A percentile compares a stretch with the other conserved stretches of the same genome.
Evolutionary conservation across 2,888 invertebrate genomes (phyloP).

Genomic region (Laothoe populi): DNA sequence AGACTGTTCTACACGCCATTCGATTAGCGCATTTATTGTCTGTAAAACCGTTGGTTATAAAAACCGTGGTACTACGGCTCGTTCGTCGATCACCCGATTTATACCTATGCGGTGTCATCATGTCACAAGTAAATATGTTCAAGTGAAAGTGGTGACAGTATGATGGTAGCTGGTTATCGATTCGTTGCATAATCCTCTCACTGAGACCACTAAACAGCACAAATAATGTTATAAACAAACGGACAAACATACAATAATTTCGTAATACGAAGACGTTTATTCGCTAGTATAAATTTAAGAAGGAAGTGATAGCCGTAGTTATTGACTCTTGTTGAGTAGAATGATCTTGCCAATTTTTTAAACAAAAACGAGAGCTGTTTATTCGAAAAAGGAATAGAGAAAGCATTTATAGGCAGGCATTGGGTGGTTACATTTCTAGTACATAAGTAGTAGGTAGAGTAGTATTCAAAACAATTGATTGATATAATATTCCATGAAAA

Average conservation of each 20-base stretch:
- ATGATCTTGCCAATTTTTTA: no score
- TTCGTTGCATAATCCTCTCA: constrained; percentile 1
- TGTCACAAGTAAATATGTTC: constrained; percentile 4
- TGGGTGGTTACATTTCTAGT: no score
- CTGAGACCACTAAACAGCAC: constrained; percentile 9
- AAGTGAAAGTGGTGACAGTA: constrained; percentile 22
- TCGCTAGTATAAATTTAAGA: no score
- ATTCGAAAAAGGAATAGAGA: no score
- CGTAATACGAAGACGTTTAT: not conserved
- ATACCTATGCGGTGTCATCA: constrained; percentile 5
- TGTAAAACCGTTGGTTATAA: not conserved
- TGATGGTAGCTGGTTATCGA: not conserved
- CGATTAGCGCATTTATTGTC: no score
- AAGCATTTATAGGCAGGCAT: no score
- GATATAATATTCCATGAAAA: no score
- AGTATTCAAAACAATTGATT: no score
- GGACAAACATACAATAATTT: constrained; percentile 13
- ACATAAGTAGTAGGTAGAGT: no score
- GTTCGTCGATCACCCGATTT: not conserved
- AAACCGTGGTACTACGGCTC: not conserved
- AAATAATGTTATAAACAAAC: constrained; percentile 17
- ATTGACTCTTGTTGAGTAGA: no score
- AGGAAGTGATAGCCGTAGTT: not conserved
- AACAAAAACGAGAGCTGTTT: no score
- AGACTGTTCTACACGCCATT: no score